Base-by-base conservation (phyloP, 2,888 invertebrate species). In the Heliconius hortense region DNA sequence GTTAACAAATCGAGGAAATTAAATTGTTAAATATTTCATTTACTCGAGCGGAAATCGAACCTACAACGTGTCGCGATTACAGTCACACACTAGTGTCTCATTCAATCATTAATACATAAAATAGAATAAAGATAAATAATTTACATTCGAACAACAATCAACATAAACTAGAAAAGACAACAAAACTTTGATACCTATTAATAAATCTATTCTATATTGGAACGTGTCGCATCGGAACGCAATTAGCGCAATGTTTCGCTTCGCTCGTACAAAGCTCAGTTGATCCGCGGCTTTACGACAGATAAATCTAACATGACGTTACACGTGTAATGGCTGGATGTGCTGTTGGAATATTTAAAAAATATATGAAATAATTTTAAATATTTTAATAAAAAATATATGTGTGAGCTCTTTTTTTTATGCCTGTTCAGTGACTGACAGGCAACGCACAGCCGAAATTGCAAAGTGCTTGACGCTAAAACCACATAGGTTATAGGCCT, bases 211-310 rank as follows among this genome's bases (percentile, higher is more conserved):
- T 78, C 82, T 82, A 81, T 82, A 83, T 66, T 81, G 81, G 80
- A 79, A 79, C 80, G 83, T 76, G 81, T 80, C 86, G 86, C 84
- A 90, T 91, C 87, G 90, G 83, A 89, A 92, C 87, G 92, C 89
- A 93, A 93, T 92, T 92, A 92, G 91, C 88, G 88, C 88, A 87
- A 89, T 86, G 88, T 82, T 84, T 85, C 86, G 82, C 82, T 85
- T 87, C 83, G 85, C 83, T 86, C 85, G 82, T 80, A 86, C 88
- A 90, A 89, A 93, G 90, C 92, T 85, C 82, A 84, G 83, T 88
- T 90, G 90, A 92, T 89, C 93, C 91, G 84, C 87, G 84, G 90
- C 89, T 90, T 89, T 88, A 89, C 87, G 90, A 90, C 92, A 88
- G 84, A 86, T 85, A 89, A 90, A 86, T 89, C 91, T 90, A 85